These are phyloP conservation scores for Balearica regulorum DNA, from an alignment of 2,797 vertebrate genomes.

Conservation along the genomic window DNA sequence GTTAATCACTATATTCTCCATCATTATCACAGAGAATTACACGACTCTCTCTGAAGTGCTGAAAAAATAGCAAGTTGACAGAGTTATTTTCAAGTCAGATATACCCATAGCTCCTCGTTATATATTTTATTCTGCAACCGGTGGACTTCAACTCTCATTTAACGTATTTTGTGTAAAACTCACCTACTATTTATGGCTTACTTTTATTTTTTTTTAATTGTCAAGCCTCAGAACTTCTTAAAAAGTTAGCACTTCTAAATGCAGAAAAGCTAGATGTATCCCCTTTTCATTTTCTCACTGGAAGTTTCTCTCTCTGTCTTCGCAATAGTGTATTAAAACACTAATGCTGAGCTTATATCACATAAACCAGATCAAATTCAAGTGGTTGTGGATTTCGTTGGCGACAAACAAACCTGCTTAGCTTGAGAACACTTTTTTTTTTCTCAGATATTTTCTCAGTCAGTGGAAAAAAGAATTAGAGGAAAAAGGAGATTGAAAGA, in stretches of 20 bases:
- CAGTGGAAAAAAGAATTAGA: neutral
- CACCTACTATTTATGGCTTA: neutral
- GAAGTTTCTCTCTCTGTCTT: neutral
- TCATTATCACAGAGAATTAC: neutral
- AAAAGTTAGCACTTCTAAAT: neutral
- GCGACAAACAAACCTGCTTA: neutral
- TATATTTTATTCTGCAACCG: neutral
- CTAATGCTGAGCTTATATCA: neutral
- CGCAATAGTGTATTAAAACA: neutral
- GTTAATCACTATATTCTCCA: neutral
- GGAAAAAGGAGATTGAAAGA: neutral
- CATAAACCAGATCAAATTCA: neutral
- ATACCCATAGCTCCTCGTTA: neutral
- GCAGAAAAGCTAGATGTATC: neutral
- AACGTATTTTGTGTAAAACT: neutral
- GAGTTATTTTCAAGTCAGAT: neutral
- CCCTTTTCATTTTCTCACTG: neutral
- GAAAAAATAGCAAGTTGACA: neutral
- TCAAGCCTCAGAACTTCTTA: neutral
- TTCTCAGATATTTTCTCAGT: neutral
- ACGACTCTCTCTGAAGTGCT: neutral
- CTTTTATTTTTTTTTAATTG: neutral
- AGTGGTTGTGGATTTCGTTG: neutral
- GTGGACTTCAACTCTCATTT: neutral
- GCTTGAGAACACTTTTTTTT: neutral